Evolutionary conservation across 1,140 invertebrate genomes (phyloP), one percentile per base, ranked within the genome.

Genomic region (Amyelois transitella): DNA sequence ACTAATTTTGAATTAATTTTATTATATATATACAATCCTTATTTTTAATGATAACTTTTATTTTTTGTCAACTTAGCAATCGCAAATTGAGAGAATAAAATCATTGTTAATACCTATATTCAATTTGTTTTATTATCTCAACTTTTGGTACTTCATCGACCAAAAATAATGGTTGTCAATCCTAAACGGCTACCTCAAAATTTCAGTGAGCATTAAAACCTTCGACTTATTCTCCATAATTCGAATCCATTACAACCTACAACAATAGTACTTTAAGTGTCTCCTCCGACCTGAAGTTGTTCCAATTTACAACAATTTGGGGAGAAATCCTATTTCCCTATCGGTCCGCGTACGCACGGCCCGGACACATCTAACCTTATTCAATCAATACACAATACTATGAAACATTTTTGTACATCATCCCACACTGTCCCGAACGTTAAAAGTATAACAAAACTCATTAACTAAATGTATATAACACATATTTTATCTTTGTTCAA

Each of bases 191-290:
- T 38, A 6, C 17, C 32, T 14, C 32, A 6, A 2, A n/a, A 38
- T 38, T 38, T 14, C 32, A 38, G 32, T 38, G 32, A 38, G 12
- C n/a, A 14, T 8, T 12, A 38, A 38, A 38, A 38, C 32, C 1
- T 2, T 38, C 32, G 12, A 8, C n/a, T 38, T 38, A 10, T 38
- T 38, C 32, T 12, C 32, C 32, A 38, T 61, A 63, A 66, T 64
- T 70, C 66, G 47, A 61, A 64, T 60, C 67, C 60, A 56, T 48
- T 59, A 64, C 73, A 74, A 64, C 58, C 72, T 80, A 83, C 80
- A 82, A 83, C 78, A 81, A 77, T 86, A 84, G 84, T 87, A 86
- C 81, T 86, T 77, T 87, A 87, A 87, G 84, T 87, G 79, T 78
- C 84, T 80, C 74, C 69, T 83, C 74, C 77, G 77, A 80, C 69